Percentiles rank a stretch among this genome's conserved stretches.
phyloP scores from a whole-genome alignment of 2,797 vertebrate species.

The Nyctalus aviator region DNA sequence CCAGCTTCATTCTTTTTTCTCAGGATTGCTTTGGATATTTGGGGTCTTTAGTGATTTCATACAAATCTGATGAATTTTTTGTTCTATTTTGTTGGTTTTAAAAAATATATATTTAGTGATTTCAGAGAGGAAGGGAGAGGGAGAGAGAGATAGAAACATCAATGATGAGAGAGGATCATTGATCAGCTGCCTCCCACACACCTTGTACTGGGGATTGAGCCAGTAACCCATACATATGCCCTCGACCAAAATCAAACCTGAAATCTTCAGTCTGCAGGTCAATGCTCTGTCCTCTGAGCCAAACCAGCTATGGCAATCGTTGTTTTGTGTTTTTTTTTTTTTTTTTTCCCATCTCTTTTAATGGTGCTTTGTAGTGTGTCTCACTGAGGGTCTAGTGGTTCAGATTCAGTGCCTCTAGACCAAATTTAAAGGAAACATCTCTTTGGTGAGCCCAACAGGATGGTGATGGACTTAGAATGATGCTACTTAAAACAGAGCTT shows the following conservation, averaged over 20 bases:
- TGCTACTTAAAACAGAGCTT: conserved; percentile 61
- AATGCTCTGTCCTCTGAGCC: too few species aligned
- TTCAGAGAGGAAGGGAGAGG: too few species aligned
- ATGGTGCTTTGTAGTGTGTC: neutral
- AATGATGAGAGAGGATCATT: too few species aligned
- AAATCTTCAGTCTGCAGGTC: too few species aligned
- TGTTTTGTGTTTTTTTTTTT: neutral
- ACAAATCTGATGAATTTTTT: neutral
- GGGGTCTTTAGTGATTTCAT: neutral
- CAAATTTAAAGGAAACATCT: neutral
- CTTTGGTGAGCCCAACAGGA: neutral
- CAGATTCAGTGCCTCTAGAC: neutral
- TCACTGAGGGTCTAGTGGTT: neutral
- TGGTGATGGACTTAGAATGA: neutral
- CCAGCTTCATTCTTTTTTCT: neutral
- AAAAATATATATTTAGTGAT: too few species aligned
- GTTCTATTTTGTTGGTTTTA: neutral
- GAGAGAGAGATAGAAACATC: too few species aligned
- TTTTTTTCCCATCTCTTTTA: neutral
- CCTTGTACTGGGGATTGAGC: too few species aligned
- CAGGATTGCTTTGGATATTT: neutral
- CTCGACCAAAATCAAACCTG: too few species aligned
- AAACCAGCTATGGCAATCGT: too few species aligned
- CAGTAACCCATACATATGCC: too few species aligned
- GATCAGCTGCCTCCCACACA: too few species aligned